Conservation (phyloP, 2,797 vertebrate species). For the Syngnathus acus region DNA sequence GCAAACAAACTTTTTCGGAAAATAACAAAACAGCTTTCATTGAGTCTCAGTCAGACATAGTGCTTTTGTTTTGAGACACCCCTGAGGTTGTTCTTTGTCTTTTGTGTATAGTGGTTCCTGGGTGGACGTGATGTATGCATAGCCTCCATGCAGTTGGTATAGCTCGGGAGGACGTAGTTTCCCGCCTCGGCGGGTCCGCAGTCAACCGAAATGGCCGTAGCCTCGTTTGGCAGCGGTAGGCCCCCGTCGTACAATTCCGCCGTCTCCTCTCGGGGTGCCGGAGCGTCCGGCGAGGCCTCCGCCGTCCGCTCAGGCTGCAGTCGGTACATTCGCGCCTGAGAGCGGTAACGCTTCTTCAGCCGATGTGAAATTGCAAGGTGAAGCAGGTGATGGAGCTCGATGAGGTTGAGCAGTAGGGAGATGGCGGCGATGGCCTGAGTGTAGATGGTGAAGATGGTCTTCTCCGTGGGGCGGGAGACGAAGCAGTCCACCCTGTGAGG, state of each 20-base stretch:
- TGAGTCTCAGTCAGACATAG: constrained; percentile 57
- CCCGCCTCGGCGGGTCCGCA: constrained; percentile 27
- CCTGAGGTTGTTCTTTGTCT: constrained; percentile 36
- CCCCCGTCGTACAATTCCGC: constrained; percentile 18
- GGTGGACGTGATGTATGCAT: constrained; percentile 34
- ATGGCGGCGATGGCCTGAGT: constrained; percentile 66
- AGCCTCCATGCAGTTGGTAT: constrained; percentile 54
- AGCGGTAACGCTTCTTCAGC: constrained; percentile 48
- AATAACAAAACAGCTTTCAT: not conserved
- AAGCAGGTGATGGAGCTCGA: constrained; percentile 70
- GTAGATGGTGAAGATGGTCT: constrained; percentile 78
- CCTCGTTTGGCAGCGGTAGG: constrained; percentile 24
- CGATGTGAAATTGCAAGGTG: constrained; percentile 49
- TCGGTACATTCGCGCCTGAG: not conserved
- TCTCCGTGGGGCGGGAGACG: constrained; percentile 77
- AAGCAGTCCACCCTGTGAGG: constrained; percentile 78
- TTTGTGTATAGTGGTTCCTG: constrained; percentile 29
- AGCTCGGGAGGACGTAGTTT: constrained; percentile 55
- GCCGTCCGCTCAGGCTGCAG: constrained; percentile 11
- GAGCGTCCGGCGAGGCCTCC: not conserved
- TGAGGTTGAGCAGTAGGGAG: constrained; percentile 72
- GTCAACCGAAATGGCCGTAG: constrained; percentile 22
- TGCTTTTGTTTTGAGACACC: constrained; percentile 51
- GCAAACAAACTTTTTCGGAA: not conserved
- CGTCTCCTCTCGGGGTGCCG: constrained; percentile 1